Conservation (phyloP, 2,113 vertebrate genomes). For the Salvelinus fontinalis region DNA sequence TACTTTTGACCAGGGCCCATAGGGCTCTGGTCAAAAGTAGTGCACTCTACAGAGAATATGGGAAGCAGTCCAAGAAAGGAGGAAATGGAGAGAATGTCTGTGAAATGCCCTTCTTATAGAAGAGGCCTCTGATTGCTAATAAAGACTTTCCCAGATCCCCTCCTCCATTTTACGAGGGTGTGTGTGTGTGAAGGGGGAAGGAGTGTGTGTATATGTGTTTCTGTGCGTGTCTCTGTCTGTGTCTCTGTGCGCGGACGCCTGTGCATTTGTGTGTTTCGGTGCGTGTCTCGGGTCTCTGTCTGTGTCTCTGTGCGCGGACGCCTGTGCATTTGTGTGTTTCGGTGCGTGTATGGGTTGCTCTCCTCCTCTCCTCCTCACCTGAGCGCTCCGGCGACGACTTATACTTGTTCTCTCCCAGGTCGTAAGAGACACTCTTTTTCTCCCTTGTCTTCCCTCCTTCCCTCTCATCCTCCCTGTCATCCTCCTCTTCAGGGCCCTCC, state of each 20-base stretch:
- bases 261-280: no score
- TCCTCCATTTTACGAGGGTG: constrained; percentile 3
- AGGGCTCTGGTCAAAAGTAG: no score
- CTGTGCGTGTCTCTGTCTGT: no score
- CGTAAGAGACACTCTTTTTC: constrained; percentile 84
- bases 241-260: no score
- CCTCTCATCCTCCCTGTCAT: constrained; percentile 73
- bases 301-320: no score
- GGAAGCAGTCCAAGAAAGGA: neutral
- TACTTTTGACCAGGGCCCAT: no score
- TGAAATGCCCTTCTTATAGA: constrained; percentile 1
- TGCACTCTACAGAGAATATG: no score
- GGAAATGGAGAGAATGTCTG: neutral
- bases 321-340: no score
- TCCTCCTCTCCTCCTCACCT: constrained; percentile 69
- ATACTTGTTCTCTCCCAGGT: constrained; percentile 77
- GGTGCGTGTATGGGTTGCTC: no score
- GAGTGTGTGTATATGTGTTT: no score
- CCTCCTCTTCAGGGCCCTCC: constrained; percentile 77
- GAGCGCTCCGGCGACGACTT: constrained; percentile 83
- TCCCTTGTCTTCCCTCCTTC: constrained; percentile 71
- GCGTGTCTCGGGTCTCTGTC: no score
- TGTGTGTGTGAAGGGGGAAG: no score
- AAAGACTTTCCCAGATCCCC: constrained; percentile 36
- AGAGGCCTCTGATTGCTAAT: constrained; percentile 24